Evolutionary conservation across 2,888 invertebrate genomes (phyloP), one percentile per base, ranked within the genome.

Genomic region (Erebia palarica): DNA sequence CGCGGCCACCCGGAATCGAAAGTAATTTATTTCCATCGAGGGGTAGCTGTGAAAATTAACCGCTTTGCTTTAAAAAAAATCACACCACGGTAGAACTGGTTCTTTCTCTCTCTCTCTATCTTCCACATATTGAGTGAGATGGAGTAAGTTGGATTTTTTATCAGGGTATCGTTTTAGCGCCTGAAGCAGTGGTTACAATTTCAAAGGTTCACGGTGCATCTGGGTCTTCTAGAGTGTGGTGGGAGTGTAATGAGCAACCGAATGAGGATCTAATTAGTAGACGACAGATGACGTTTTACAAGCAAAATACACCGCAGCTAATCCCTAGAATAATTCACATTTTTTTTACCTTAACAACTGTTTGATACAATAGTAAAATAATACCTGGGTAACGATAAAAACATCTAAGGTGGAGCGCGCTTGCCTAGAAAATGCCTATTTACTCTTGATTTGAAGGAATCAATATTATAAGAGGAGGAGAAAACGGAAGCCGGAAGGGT

Each of bases 21-120:
- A 88, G 90, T 92, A 90, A 92, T 90, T 91, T 91, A 91, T 91
- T 87, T 85, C 80, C 78, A 78, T 79, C 80, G 85, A 87, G 86
- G 90, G 90, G 89, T 89, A 86, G 86, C 88, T 88, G 89, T 89
- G 90, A 90, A 90, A 90, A 90, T 89, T 86, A 87, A 86, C 89
- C 86, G 86, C 85, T 82, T 77, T 81, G 80, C 82, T 81, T 84
- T 83, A 88, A 92, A 92, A n/a, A 90, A 91, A 88, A 85, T 85
- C 53, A 88, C 87, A 90, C 89, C 81, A 88, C 90, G 88, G 87
- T 84, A 81, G 82, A 81, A 77, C 80, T 78, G 79, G 81, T 79
- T 77, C 77, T 71, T 76, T 79, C 71, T 79, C 81, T 81, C 81
- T 81, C 80, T 87, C 86, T 84, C 84, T 87, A 82, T 82, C 84